Percentiles rank a stretch among this genome's conserved stretches.
Evolutionary conservation across 2,113 vertebrate genomes (phyloP).

Genomic region (Ivindomyrus marchei): DNA sequence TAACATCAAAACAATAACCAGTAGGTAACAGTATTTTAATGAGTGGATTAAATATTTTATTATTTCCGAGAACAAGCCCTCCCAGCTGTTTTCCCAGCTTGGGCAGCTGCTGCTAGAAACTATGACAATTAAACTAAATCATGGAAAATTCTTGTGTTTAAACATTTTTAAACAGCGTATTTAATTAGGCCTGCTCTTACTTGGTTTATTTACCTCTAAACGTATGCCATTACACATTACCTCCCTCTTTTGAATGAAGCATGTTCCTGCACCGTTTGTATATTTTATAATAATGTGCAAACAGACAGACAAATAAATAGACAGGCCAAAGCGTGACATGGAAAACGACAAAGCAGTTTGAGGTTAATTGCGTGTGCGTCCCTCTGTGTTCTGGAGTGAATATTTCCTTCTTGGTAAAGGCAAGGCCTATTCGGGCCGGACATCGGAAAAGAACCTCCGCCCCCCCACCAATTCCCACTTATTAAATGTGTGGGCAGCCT

Average conservation of each 20-base stretch:
- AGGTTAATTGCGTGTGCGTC: background rate
- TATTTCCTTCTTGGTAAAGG: constrained; percentile 27
- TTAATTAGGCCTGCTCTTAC: background rate
- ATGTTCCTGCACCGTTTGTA: background rate
- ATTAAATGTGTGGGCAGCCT: constrained; percentile 64
- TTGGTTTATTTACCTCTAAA: background rate
- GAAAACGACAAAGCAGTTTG: background rate
- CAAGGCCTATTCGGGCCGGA: background rate
- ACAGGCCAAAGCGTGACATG: background rate
- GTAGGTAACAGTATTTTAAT: background rate
- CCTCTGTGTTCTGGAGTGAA: constrained; percentile 19
- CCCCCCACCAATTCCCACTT: constrained; percentile 12
- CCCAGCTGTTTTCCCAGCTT: background rate
- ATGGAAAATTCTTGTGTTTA: background rate
- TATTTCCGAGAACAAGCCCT: constrained; percentile 9
- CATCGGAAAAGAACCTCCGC: background rate
- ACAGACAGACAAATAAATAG: background rate
- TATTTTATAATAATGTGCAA: background rate
- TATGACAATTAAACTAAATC: background rate
- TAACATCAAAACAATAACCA: background rate
- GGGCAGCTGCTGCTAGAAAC: background rate
- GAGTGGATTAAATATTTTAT: background rate
- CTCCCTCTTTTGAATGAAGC: background rate
- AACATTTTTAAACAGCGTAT: background rate
- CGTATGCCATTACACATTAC: background rate